Percentiles rank a stretch among this genome's conserved stretches.
These are phyloP conservation scores for Virgularia gustaviana DNA, from an alignment of 92 coral and sea anemone genomes.

Conservation along the genomic window DNA sequence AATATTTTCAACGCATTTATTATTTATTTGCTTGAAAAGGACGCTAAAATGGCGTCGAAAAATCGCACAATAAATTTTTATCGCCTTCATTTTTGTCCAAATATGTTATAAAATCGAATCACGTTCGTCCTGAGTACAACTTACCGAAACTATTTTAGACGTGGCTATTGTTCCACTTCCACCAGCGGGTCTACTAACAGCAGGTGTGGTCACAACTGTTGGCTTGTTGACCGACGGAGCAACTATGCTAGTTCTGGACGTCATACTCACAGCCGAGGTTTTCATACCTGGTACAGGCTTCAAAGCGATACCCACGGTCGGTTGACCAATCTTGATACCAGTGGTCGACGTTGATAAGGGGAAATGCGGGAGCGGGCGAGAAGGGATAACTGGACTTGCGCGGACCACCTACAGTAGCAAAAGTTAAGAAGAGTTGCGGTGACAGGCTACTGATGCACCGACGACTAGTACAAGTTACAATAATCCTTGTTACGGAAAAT, in stretches of 20 bases:
- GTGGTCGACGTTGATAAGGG: slow-evolving; percentile 26
- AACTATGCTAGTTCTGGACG: slow-evolving; percentile 5
- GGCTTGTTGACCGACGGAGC: slow-evolving; percentile 20
- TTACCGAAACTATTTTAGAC: slow-evolving; percentile 17
- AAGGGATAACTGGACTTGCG: slow-evolving; percentile 38
- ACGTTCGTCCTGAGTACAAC: not conserved
- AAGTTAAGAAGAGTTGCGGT: not conserved
- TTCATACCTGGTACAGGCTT: slow-evolving; percentile 42
- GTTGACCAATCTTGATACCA: slow-evolving; percentile 35
- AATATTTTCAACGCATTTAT: too few relatives aligned
- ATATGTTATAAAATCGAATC: too few relatives aligned
- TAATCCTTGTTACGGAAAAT: too few relatives aligned
- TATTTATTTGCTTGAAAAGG: too few relatives aligned
- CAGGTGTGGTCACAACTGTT: not conserved
- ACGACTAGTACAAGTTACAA: too few relatives aligned
- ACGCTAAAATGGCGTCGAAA: too few relatives aligned
- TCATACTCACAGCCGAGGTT: slow-evolving; percentile 1
- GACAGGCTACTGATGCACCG: too few relatives aligned
- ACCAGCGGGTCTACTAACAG: slow-evolving; percentile 13
- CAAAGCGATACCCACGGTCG: slow-evolving; percentile 1
- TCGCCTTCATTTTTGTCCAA: too few relatives aligned
- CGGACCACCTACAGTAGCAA: not conserved
- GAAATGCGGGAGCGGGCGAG: slow-evolving; percentile 43
- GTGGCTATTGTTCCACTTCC: too few relatives aligned
- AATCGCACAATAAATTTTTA: too few relatives aligned